phyloP scores from a whole-genome alignment of 2,888 invertebrate genomes.

The Aplocera efformata region DNA sequence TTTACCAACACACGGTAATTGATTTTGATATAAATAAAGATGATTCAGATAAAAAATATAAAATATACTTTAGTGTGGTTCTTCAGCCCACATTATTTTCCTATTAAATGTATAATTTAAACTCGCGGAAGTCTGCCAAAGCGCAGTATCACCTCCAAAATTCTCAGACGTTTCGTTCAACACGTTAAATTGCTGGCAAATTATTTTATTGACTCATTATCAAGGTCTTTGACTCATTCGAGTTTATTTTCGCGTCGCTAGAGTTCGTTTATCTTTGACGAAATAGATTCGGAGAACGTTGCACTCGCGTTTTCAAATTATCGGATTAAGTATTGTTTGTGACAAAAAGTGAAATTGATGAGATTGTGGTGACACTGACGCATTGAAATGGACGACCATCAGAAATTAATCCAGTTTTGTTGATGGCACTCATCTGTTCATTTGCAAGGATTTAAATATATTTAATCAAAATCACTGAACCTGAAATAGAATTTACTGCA shows the following conservation, averaged over 20 bases:
- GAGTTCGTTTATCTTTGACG: conserved; percentile 57
- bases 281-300: conserved; percentile 45
- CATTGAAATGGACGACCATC: conserved; percentile 6
- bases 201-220: conserved; percentile 62
- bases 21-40: no score
- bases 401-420: not conserved
- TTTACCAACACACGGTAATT: no score
- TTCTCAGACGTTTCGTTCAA: conserved; percentile 20
- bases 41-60: no score
- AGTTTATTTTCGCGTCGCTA: conserved; percentile 56
- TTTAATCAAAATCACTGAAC: no score
- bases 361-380: conserved; percentile 7
- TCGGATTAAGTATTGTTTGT: conserved; percentile 5
- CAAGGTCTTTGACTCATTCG: conserved; percentile 71
- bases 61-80: no score
- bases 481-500: no score
- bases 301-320: conserved; percentile 33
- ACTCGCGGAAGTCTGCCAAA: conserved; percentile 41
- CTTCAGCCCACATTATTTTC: conserved; percentile 4
- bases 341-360: conserved; percentile 14
- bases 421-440: no score
- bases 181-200: conserved; percentile 44
- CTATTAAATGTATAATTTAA: conserved; percentile 33
- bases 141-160: conserved; percentile 30
- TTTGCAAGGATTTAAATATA: no score